phyloP scores from a whole-genome alignment of 2,113 vertebrate species.

The Tupaia tana region DNA sequence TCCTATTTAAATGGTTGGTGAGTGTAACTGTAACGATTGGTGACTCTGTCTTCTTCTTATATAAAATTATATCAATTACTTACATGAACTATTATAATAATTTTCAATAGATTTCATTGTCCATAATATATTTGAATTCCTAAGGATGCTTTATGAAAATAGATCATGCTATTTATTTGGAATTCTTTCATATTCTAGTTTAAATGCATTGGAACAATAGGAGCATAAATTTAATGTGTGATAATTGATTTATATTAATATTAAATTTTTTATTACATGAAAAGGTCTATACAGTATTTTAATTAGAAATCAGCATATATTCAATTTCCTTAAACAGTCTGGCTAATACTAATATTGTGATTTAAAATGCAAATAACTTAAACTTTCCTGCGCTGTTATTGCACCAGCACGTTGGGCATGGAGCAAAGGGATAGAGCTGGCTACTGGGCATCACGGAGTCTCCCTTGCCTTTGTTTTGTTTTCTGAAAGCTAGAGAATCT shows the following conservation, averaged over 20 bases:
- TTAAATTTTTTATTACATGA: slow-evolving; percentile 14
- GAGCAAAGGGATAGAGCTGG: not conserved
- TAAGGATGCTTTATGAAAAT: slow-evolving; percentile 37
- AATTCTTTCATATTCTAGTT: slow-evolving; percentile 23
- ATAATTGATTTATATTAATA: slow-evolving; percentile 15
- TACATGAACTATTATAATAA: not conserved
- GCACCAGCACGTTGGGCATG: not conserved
- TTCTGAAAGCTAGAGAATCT: slow-evolving; percentile 46
- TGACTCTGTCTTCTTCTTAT: slow-evolving; percentile 32
- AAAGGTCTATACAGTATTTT: not conserved
- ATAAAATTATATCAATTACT: not conserved
- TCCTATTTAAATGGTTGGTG: slow-evolving; percentile 14
- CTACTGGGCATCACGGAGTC: not conserved
- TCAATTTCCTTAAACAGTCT: slow-evolving; percentile 47
- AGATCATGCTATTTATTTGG: slow-evolving; percentile 35
- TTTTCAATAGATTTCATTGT: slow-evolving; percentile 25
- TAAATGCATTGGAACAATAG: slow-evolving; percentile 16
- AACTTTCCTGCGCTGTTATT: not conserved
- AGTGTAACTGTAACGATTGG: not conserved
- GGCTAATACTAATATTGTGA: not conserved
- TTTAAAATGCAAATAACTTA: not conserved
- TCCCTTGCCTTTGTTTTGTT: slow-evolving; percentile 44
- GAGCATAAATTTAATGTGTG: not conserved
- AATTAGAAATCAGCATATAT: slow-evolving; percentile 27
- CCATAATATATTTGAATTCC: slow-evolving; percentile 18